Percentiles rank a stretch among this genome's conserved stretches.
Evolutionary conservation across 1,140 invertebrate species (phyloP).

Genomic region (Pollicipes pollicipes): DNA sequence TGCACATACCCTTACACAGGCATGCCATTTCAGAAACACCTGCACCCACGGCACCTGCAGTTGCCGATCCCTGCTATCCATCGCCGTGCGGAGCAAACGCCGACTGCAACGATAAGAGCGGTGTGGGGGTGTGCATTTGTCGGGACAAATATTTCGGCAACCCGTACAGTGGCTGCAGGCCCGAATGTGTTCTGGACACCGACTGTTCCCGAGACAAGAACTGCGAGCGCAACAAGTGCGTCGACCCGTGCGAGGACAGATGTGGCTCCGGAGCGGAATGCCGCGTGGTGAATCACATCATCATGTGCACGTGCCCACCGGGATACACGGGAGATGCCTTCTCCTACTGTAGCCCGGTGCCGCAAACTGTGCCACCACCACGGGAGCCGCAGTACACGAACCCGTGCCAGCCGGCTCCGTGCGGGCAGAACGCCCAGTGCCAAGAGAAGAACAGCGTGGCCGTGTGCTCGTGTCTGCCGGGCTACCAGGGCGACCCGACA

Average conservation of each 20-base stretch:
- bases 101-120: conserved; percentile 28
- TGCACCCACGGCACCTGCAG: background rate
- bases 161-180: too few species aligned
- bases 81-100: conserved; percentile 31
- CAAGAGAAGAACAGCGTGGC: too few species aligned
- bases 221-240: too few species aligned
- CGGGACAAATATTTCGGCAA: too few species aligned
- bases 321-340: conserved; percentile 35
- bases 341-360: conserved; percentile 37
- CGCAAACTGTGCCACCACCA: conserved; percentile 37
- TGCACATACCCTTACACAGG: too few species aligned
- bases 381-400: conserved; percentile 15
- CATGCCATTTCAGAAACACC: background rate
- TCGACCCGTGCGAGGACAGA: too few species aligned
- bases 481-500: conserved; percentile 57
- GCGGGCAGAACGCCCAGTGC: conserved; percentile 55
- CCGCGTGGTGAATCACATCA: conserved; percentile 18
- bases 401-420: conserved; percentile 25
- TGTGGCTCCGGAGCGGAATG: conserved; percentile 20
- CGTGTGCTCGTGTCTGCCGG: conserved; percentile 44
- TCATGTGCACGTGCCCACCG: conserved; percentile 17
- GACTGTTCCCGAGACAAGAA: conserved; percentile 60
- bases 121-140: too few species aligned
- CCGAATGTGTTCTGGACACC: conserved; percentile 55
- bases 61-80: conserved; percentile 41